Base-by-base conservation (phyloP, 2,113 vertebrate genomes). In the Salvelinus fontinalis region DNA sequence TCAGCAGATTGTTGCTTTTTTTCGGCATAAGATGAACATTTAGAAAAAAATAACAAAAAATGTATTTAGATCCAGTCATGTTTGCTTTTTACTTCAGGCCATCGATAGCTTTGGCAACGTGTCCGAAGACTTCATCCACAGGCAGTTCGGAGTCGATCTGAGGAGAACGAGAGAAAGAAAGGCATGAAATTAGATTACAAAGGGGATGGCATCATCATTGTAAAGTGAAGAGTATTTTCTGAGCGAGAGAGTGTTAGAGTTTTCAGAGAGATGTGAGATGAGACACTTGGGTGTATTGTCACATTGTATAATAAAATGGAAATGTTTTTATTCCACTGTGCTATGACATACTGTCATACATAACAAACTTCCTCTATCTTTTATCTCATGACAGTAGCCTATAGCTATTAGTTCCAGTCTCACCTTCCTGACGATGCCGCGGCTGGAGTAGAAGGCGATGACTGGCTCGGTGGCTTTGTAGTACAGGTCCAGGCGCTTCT, bases 401-500 rank as follows among this genome's bases (percentile, higher is more conserved):
- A 11, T 26, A 64, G 16, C 20, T 22, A 5, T 9, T 67, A 5
- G 4, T 5, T 29, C 24, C 26, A 20, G 62, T 27, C 86, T 34
- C 70, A 99, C 98, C 97, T 99, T 98, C 83, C 94, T 94, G 70
- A 99, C 96, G 0, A 99, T 98, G 79, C 97, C 96, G 0, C 95
- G 95, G 71, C 91, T 79, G 89, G 98, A 95, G 0, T 99, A 99
- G 85, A 95, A 95, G 70, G 95, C 62, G 2, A 99, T 98, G 87
- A 99, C 98, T 0, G 98, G 98, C 78, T 99, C 97, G 0, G 98
- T 99, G 85, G 97, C 97, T 84, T 98, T 96, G 91, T 99, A 99
- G 76, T 99, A 99, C 13, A 98, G 93, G 27, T 99, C 96, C 87
- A 99, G 91, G 18, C 98, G 95, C 83, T 98, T 99, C 90, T 96